Evolutionary conservation across 2,888 invertebrate genomes (phyloP).

Genomic region (Hydrotaea cyrtoneurina): DNA sequence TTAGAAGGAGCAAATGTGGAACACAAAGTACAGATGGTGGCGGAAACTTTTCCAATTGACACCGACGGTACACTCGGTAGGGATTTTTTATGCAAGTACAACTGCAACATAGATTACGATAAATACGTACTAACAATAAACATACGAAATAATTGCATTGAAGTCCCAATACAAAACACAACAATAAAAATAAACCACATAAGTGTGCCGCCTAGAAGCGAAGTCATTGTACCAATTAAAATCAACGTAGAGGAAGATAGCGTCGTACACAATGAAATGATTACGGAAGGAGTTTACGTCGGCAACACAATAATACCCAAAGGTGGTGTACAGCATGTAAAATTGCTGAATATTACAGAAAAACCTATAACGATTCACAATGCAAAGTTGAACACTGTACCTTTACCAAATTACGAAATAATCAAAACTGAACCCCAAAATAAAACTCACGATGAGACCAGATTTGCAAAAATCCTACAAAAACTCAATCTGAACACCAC

Average conservation of each 20-base stretch:
- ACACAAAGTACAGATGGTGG: constrained; percentile 31
- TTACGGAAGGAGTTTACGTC: not conserved
- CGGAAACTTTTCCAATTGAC: constrained; percentile 37
- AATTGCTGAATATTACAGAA: not conserved
- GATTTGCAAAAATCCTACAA: too few species aligned
- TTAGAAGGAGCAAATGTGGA: not conserved
- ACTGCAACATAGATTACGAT: constrained; percentile 52
- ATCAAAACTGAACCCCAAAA: too few species aligned
- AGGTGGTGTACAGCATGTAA: not conserved
- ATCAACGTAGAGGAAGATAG: constrained; percentile 34
- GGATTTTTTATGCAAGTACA: constrained; percentile 45
- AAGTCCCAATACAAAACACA: constrained; percentile 30
- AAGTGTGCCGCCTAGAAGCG: constrained; percentile 40
- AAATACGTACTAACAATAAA: constrained; percentile 39
- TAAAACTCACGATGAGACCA: too few species aligned
- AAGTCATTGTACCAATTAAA: constrained; percentile 34
- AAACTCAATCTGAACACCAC: too few species aligned
- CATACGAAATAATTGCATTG: not conserved
- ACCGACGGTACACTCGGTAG: constrained; percentile 53
- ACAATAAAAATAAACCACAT: not conserved
- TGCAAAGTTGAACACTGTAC: not conserved
- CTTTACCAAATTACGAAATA: not conserved
- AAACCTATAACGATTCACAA: not conserved
- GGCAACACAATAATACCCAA: not conserved
- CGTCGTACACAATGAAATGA: not conserved